Evolutionary conservation across 2,797 vertebrate genomes (phyloP).

Genomic region (Myotis planiceps): DNA sequence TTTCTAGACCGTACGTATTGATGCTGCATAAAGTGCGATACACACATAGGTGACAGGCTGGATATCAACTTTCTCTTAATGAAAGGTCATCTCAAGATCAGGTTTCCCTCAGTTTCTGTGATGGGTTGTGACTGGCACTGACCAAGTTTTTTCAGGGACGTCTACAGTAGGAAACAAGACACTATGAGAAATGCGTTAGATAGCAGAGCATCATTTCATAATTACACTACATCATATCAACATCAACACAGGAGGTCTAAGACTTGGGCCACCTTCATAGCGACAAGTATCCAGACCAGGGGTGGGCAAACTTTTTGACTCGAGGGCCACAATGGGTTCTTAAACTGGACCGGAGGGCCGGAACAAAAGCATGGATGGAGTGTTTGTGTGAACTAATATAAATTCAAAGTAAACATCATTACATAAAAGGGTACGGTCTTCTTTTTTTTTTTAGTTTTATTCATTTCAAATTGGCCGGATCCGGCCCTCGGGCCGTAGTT

Average conservation of each 20-base stretch:
- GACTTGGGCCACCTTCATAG: background rate
- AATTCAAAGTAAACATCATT: too few species aligned
- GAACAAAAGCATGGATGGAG: too few species aligned
- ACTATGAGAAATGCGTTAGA: background rate
- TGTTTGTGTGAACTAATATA: too few species aligned
- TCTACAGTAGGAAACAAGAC: background rate
- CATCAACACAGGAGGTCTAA: background rate
- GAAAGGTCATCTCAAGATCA: background rate
- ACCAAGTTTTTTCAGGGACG: background rate
- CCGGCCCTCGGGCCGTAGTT: too few species aligned
- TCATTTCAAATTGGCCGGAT: too few species aligned
- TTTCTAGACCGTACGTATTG: background rate
- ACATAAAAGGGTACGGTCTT: too few species aligned
- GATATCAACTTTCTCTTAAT: background rate
- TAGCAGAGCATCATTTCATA: background rate
- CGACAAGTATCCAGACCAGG: background rate
- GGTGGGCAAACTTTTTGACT: too few species aligned
- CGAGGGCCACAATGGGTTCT: too few species aligned
- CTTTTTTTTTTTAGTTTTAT: too few species aligned
- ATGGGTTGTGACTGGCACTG: background rate
- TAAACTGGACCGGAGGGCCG: too few species aligned
- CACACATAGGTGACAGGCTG: background rate
- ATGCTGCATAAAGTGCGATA: background rate
- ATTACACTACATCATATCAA: background rate
- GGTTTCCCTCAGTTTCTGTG: background rate